phyloP scores from a whole-genome alignment of 37 sponge, comb jelly and placozoan genomes.

The Petrosia ficiformis region DNA sequence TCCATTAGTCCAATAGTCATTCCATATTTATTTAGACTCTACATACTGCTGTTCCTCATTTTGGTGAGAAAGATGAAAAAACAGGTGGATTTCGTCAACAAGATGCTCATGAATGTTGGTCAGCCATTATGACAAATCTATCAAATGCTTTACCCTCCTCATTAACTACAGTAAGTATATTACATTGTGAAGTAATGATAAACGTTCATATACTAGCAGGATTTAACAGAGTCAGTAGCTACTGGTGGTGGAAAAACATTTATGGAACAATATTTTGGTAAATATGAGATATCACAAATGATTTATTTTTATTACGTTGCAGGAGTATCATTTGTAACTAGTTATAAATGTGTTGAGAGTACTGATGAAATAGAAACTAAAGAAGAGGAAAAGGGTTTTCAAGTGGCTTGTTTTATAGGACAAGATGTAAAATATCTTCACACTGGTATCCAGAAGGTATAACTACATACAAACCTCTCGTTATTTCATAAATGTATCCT shows the following conservation, averaged over 20 bases:
- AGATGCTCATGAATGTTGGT: slow-evolving; percentile 99
- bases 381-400: slow-evolving; percentile 67
- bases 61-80: slow-evolving; percentile 80
- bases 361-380: slow-evolving; percentile 63
- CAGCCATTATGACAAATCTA: slow-evolving; percentile 37
- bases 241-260: slow-evolving; percentile 37
- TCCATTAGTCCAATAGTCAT: too few species aligned
- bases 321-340: neutral
- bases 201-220: too few species aligned
- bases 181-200: too few species aligned
- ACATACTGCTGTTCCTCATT: slow-evolving; percentile 83
- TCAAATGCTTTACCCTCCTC: neutral
- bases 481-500: neutral
- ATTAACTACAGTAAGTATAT: neutral
- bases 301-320: neutral
- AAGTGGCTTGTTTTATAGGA: slow-evolving; percentile 86
- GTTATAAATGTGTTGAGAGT: slow-evolving; percentile 76
- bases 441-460: slow-evolving; percentile 74
- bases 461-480: neutral
- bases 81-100: slow-evolving; percentile 83
- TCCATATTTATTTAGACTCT: slow-evolving; percentile 59
- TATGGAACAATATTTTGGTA: slow-evolving; percentile 79
- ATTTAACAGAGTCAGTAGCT: too few species aligned
- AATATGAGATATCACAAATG: neutral
- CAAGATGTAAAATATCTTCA: slow-evolving; percentile 89